These are phyloP conservation scores for Maniola hyperantus DNA, from an alignment of 2,888 invertebrate genomes.

Conservation along the genomic window DNA sequence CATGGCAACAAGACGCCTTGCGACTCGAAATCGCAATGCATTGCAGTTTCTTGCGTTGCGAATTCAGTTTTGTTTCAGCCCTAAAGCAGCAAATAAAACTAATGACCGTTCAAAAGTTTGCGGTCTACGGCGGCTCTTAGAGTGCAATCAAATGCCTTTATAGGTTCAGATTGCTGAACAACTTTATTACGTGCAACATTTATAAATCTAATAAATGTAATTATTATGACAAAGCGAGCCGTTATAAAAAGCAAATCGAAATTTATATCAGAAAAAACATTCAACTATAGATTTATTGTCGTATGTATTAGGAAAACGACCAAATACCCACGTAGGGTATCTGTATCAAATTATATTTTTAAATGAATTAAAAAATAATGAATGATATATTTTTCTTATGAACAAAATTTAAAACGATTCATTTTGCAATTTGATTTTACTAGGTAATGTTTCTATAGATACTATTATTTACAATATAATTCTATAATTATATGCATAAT, in stretches of 20 bases:
- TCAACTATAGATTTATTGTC: not conserved
- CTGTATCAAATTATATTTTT: slow-evolving; percentile 10
- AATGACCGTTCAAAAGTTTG: not conserved
- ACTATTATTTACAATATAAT: not conserved
- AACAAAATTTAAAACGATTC: not conserved
- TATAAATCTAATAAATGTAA: slow-evolving; percentile 23
- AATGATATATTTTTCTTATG: too few relatives aligned
- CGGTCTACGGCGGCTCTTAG: not conserved
- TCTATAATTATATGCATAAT: not conserved
- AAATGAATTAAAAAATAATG: not conserved
- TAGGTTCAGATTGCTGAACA: slow-evolving; percentile 29
- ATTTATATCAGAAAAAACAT: slow-evolving; percentile 1
- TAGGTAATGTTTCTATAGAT: not conserved
- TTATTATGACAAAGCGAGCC: slow-evolving; percentile 16
- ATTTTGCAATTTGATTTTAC: not conserved
- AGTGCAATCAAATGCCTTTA: slow-evolving; percentile 9
- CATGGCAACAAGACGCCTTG: too few relatives aligned
- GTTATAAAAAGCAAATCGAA: slow-evolving; percentile 10
- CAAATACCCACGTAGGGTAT: not conserved
- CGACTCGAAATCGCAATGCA: too few relatives aligned
- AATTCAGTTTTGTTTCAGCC: not conserved
- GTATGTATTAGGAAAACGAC: not conserved
- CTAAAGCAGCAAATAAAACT: not conserved
- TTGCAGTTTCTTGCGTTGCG: too few relatives aligned
- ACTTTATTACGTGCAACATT: slow-evolving; percentile 29